Evolutionary conservation across 2,113 vertebrate genomes (phyloP), one percentile per base, ranked within the genome.

Genomic region (Eretmochelys imbricata): DNA sequence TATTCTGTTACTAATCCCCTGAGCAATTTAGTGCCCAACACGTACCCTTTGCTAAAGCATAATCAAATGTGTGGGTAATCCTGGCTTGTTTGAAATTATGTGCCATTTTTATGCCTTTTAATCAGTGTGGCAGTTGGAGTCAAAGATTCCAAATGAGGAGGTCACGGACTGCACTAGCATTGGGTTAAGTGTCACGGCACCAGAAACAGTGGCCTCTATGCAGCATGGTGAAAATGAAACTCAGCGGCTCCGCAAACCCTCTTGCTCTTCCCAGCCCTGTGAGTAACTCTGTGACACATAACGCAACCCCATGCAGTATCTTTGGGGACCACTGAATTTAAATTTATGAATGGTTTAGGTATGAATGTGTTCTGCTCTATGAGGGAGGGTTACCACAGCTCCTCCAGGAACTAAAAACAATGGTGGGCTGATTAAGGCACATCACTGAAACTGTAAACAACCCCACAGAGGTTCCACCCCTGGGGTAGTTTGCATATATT

Each of bases 1-100:
- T 92, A 95, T 97, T 94, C 94, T 88, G 51, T 96, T 94, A 87
- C 90, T 95, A 96, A 96, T 96, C 94, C 90, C 87, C 91, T 93
- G 75, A 95, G 94, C 91, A 94, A 96, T 96, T 94, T 95, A 91
- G 91, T 94, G 93, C 80, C 95, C 92, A 93, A 82, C 93, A 88
- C 82, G 92, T 93, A 94, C 90, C 95, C 94, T 88, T 55, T 2
- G 82, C 89, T 88, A 82, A 76, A 94, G 91, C 83, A 2, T 46
- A 83, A 84, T 27, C 84, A 85, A 95, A 84, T 84, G 85, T 0
- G 7, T 82, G 88, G 84, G 83, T 97, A 94, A 95, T 94, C 93
- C 94, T 19, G 55, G 86, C 94, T 93, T 81, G 87, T 80, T 89
- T 92, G 86, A 94, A 90, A 48, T 88, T 92, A 93, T 90, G 53